A percentile compares a stretch with the other conserved stretches of the same genome.
These are phyloP conservation scores for Thamnaconus septentrionalis DNA, from an alignment of 2,113 vertebrate species.

Conservation along the genomic window DNA sequence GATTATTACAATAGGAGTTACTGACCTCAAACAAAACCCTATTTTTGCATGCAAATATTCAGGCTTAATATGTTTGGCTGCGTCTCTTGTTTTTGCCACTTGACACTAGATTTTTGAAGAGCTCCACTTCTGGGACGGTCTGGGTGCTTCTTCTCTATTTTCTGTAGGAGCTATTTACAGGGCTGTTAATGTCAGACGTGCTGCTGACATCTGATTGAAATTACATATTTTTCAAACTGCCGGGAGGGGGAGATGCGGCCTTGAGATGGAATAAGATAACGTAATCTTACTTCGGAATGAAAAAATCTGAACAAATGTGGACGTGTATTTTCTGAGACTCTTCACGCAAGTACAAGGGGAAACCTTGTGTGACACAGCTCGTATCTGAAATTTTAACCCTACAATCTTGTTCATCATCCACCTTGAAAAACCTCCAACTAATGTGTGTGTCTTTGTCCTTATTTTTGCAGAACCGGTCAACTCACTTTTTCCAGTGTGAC, in stretches of 20 bases:
- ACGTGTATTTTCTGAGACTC: no score
- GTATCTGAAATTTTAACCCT: no score
- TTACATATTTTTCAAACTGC: neutral
- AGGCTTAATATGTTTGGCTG: neutral
- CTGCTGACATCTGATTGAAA: conserved; percentile 7
- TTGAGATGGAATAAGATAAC: neutral
- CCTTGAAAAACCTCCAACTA: no score
- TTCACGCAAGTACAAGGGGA: no score
- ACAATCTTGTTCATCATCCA: no score
- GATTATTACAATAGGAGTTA: conserved; percentile 15
- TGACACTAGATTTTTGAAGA: neutral
- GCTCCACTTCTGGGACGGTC: conserved; percentile 23
- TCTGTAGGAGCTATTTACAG: conserved; percentile 13
- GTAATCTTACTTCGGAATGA: neutral
- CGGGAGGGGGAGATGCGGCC: neutral
- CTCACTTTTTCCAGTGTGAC: no score
- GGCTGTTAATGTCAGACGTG: neutral
- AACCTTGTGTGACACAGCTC: no score
- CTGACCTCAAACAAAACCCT: conserved; percentile 26
- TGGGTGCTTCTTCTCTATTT: conserved; percentile 21
- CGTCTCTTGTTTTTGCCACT: neutral
- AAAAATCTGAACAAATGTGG: neutral
- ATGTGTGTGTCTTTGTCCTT: no score
- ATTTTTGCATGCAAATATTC: conserved; percentile 12
- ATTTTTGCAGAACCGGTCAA: no score